phyloP scores from a whole-genome alignment of 2,797 vertebrate genomes.

The Pseudochaenichthys georgianus region DNA sequence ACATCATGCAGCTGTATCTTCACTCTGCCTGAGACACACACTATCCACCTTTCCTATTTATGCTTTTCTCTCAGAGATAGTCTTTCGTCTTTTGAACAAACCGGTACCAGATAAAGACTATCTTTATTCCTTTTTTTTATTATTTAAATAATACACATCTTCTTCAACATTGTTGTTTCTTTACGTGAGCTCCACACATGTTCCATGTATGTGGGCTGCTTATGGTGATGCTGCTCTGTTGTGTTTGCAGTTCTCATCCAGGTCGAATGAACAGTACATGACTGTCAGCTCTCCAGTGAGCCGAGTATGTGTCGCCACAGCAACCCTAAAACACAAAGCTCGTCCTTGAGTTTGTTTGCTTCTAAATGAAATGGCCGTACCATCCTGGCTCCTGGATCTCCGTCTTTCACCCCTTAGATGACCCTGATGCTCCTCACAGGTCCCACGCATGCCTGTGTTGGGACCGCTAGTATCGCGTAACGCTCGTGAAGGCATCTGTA shows the following conservation, averaged over 20 bases:
- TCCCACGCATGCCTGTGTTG: too few relatives aligned
- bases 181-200: neutral
- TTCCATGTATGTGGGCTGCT: neutral
- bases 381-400: neutral
- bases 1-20: conserved; percentile 12
- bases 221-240: neutral
- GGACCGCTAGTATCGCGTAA: too few relatives aligned
- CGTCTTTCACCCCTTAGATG: too few relatives aligned
- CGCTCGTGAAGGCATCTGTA: too few relatives aligned
- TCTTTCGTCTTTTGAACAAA: neutral
- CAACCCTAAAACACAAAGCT: neutral
- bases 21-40: neutral
- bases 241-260: neutral
- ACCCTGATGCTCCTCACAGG: too few relatives aligned
- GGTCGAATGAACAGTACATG: neutral
- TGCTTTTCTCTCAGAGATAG: neutral
- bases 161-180: too few relatives aligned
- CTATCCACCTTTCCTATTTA: neutral
- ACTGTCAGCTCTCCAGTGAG: neutral
- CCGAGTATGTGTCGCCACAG: neutral
- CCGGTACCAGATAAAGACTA: neutral
- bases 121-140: neutral
- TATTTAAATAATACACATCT: too few relatives aligned
- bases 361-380: neutral
- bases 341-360: neutral